Conservation (phyloP, 2,797 vertebrate species). For the Arnoldichthys spilopterus region DNA sequence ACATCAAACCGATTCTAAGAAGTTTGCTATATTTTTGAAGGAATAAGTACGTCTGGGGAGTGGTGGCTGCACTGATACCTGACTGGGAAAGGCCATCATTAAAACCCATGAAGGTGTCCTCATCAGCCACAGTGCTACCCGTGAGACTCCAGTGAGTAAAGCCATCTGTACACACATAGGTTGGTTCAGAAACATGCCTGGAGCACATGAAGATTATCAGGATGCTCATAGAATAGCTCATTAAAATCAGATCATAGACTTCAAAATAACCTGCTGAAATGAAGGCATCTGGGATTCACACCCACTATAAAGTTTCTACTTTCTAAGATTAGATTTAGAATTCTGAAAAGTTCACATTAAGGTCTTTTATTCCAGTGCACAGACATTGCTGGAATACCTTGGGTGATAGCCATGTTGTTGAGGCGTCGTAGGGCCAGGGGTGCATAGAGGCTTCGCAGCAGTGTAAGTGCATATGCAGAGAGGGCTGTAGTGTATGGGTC, state of each 20-base stretch:
- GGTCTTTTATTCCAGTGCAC: not conserved
- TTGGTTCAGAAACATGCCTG: not conserved
- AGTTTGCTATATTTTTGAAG: not conserved
- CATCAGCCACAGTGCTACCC: conserved; percentile 83
- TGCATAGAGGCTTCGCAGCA: conserved; percentile 85
- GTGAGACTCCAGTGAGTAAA: conserved; percentile 94
- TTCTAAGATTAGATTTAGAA: not conserved
- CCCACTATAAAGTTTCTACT: not conserved
- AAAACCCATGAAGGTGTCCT: conserved; percentile 92
- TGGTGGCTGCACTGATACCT: conserved; percentile 71
- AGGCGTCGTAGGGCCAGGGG: conserved; percentile 79
- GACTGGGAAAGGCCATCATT: conserved; percentile 89
- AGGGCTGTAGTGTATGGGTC: conserved; percentile 91
- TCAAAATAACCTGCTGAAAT: not conserved
- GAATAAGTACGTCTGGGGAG: not conserved
- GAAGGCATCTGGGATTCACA: not conserved
- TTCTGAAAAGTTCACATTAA: not conserved
- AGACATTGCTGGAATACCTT: conserved; percentile 73
- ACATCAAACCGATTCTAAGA: no score
- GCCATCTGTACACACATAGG: conserved; percentile 78
- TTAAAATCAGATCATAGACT: no score
- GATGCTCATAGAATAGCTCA: not conserved
- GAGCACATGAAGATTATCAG: not conserved
- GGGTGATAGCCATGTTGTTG: conserved; percentile 90
- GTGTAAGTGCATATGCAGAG: conserved; percentile 83